These are phyloP conservation scores for Tipula confusa DNA, from an alignment of 2,888 invertebrate genomes.

Conservation along the genomic window DNA sequence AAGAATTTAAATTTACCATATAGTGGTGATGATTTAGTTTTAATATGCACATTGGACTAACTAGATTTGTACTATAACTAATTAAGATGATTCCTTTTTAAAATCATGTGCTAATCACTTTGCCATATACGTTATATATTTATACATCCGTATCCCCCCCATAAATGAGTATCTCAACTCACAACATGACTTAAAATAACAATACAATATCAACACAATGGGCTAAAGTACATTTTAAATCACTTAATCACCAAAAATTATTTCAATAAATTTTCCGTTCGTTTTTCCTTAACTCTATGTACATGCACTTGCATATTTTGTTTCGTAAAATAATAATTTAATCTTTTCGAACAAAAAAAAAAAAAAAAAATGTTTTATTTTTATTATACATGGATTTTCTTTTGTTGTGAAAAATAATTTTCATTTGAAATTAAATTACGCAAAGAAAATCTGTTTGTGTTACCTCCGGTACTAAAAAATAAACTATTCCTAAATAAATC, in stretches of 20 bases:
- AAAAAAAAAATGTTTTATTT: not conserved
- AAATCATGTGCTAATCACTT: not conserved
- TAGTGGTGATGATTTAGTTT: no score
- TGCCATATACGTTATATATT: not conserved
- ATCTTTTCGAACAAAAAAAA: not conserved
- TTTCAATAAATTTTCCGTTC: not conserved
- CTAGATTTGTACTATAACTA: no score
- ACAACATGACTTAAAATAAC: not conserved
- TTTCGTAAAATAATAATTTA: not conserved
- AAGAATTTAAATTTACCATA: no score
- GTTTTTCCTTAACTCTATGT: not conserved
- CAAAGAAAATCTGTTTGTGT: conserved; percentile 25
- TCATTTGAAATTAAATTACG: conserved; percentile 1
- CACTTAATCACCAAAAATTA: conserved; percentile 25
- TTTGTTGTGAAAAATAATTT: conserved; percentile 14
- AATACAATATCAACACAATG: not conserved
- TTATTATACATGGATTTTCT: not conserved
- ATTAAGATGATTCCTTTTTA: no score
- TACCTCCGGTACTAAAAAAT: not conserved
- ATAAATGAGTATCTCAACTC: not conserved
- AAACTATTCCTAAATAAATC: not conserved
- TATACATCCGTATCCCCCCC: not conserved
- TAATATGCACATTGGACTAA: no score
- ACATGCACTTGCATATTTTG: conserved; percentile 20
- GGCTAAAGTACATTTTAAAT: conserved; percentile 6